Percentiles rank a stretch among this genome's conserved stretches.
Evolutionary conservation across 2,888 invertebrate genomes (phyloP).

Genomic region (Tanytarsus gracilentus): DNA sequence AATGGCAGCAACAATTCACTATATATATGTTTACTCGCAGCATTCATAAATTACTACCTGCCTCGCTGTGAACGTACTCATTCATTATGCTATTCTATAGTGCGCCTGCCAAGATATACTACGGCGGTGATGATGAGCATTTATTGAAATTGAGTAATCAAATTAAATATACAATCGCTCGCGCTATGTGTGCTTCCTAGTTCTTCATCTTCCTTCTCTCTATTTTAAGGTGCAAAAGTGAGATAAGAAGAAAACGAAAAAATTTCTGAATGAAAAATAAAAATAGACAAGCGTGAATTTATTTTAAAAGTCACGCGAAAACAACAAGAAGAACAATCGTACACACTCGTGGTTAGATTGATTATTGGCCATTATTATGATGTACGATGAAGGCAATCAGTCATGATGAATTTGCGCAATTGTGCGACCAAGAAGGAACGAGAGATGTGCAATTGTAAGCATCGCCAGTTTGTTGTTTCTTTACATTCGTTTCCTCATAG

Average conservation of each 20-base stretch:
- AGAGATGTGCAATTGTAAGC: neutral
- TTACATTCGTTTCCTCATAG: conserved; percentile 19
- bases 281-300: neutral
- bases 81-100: too few relatives aligned
- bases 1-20: too few relatives aligned
- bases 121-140: too few relatives aligned
- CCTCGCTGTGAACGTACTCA: too few relatives aligned
- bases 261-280: conserved; percentile 17
- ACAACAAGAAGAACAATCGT: neutral
- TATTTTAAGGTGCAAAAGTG: neutral
- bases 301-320: neutral
- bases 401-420: neutral
- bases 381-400: neutral
- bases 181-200: conserved; percentile 17
- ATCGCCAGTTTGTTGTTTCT: neutral
- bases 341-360: neutral
- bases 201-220: conserved; percentile 2
- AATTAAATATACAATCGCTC: too few relatives aligned
- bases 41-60: too few relatives aligned
- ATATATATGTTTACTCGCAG: too few relatives aligned
- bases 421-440: neutral
- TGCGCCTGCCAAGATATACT: too few relatives aligned
- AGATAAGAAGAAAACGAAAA: conserved; percentile 23
- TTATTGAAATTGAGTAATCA: too few relatives aligned
- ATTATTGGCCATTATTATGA: neutral